phyloP scores from a whole-genome alignment of 37 sponge, comb jelly and placozoan genomes.

The Diacarnus erythraeanus region DNA sequence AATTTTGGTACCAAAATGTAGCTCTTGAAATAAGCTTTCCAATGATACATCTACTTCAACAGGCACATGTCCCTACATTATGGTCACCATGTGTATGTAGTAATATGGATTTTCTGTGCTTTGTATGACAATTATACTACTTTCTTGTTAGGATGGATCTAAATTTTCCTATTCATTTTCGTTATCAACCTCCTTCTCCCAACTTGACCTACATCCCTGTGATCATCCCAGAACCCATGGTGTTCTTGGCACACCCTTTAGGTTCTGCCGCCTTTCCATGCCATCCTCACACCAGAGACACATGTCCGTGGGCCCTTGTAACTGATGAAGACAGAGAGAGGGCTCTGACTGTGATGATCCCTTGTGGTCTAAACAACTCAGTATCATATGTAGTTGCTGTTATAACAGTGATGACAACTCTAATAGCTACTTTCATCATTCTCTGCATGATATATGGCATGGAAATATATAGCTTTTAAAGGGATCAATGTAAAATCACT shows the following conservation, averaged over 20 bases:
- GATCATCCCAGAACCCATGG: slow-evolving; percentile 10
- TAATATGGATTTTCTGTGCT: no score
- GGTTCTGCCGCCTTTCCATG: slow-evolving; percentile 13
- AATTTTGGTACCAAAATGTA: no score
- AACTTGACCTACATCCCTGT: neutral
- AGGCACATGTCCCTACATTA: no score
- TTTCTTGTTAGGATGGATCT: slow-evolving; percentile 4
- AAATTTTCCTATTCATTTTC: slow-evolving; percentile 32
- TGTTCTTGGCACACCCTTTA: slow-evolving; percentile 3
- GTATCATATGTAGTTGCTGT: neutral
- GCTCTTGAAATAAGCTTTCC: no score
- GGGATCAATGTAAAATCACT: no score
- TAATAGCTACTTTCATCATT: neutral
- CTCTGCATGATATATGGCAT: neutral
- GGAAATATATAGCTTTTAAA: neutral
- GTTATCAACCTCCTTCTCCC: slow-evolving; percentile 25
- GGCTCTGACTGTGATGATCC: neutral
- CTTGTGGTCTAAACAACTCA: neutral
- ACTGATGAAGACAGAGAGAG: neutral
- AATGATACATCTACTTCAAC: no score
- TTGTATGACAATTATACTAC: no score
- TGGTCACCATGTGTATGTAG: no score
- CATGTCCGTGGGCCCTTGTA: slow-evolving; percentile 5
- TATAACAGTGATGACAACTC: neutral
- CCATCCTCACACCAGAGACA: slow-evolving; percentile 10